These are phyloP conservation scores for Dasysyrphus tricinctus DNA, from an alignment of 2,888 invertebrate genomes.

Conservation along the genomic window DNA sequence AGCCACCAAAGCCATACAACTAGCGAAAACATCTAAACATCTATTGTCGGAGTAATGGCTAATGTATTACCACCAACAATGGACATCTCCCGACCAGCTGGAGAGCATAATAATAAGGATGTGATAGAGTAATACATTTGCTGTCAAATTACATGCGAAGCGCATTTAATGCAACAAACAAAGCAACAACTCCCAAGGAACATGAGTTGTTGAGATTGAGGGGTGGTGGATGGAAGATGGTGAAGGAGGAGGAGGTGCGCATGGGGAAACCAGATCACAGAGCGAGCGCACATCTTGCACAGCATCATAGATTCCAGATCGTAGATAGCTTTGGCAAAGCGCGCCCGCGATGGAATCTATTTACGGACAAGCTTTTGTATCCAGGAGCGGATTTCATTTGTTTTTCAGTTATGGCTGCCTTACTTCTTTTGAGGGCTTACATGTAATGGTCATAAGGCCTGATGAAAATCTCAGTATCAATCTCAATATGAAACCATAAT, in stretches of 20 bases:
- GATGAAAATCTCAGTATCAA: no score
- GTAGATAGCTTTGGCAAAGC: conserved; percentile 73
- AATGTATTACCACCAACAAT: conserved; percentile 76
- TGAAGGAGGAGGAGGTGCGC: conserved; percentile 22
- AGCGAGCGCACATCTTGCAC: conserved; percentile 59
- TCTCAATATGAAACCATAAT: no score
- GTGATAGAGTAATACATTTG: conserved; percentile 78
- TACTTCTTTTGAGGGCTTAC: no score
- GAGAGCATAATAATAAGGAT: conserved; percentile 76
- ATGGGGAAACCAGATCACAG: conserved; percentile 65
- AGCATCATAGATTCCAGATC: conserved; percentile 71
- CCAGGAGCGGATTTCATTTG: neutral
- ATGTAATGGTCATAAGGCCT: no score
- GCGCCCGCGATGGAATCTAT: conserved; percentile 75
- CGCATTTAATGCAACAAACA: conserved; percentile 74
- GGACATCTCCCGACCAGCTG: conserved; percentile 74
- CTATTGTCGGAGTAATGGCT: conserved; percentile 75
- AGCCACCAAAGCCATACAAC: conserved; percentile 12
- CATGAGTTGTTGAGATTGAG: conserved; percentile 49
- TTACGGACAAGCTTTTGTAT: conserved; percentile 34
- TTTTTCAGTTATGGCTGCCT: no score
- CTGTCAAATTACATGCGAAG: conserved; percentile 78
- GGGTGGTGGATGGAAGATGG: neutral
- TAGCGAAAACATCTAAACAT: conserved; percentile 75
- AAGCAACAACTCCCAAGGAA: conserved; percentile 62